A percentile compares a stretch with the other conserved stretches of the same genome.
Evolutionary conservation across 2,797 vertebrate species (phyloP).

Genomic region (Ambastaia sidthimunki): DNA sequence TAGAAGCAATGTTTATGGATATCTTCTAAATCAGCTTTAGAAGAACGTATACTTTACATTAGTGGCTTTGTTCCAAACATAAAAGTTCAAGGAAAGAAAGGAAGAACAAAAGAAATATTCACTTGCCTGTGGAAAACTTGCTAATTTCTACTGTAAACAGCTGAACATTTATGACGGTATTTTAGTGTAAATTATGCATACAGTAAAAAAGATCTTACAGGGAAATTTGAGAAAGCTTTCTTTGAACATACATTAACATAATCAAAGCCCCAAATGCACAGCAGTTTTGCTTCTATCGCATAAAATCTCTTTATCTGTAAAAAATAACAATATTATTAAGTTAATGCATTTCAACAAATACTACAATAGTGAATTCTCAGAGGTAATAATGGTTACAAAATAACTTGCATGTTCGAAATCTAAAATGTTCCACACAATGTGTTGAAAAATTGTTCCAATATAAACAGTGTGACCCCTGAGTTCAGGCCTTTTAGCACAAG

Average conservation of each 20-base stretch:
- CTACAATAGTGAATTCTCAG: slow-evolving; percentile 11
- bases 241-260: neutral
- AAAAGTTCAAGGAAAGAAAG: too few relatives aligned
- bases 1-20: neutral
- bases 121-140: too few relatives aligned
- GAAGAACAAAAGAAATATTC: too few relatives aligned
- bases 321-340: neutral
- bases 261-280: neutral
- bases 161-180: neutral
- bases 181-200: neutral
- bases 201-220: neutral
- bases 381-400: slow-evolving; percentile 25
- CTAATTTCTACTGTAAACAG: neutral
- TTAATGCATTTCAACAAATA: slow-evolving; percentile 10
- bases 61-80: slow-evolving; percentile 22
- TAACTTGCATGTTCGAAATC: neutral
- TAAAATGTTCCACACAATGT: neutral
- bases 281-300: neutral
- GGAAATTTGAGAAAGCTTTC: neutral
- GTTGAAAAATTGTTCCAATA: slow-evolving; percentile 34
- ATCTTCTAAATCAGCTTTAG: slow-evolving; percentile 2
- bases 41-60: neutral
- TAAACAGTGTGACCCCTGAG: slow-evolving; percentile 15
- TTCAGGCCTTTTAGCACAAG: slow-evolving; percentile 29
- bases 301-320: neutral